phyloP scores from a whole-genome alignment of 2,888 invertebrate species.

The Tetragonula carbonaria region DNA sequence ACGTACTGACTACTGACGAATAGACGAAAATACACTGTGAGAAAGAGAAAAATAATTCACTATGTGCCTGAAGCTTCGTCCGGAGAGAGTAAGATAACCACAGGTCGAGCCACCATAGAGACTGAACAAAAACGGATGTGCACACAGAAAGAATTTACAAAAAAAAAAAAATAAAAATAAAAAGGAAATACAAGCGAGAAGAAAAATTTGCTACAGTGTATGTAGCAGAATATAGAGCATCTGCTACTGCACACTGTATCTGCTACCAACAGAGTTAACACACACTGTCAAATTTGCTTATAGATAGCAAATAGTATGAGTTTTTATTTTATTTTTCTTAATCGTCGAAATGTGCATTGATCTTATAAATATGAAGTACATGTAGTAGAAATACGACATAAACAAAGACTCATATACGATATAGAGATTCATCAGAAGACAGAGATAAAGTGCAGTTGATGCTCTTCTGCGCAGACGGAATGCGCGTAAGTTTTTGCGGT shows the following conservation, averaged over 20 bases:
- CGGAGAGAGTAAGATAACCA: not conserved
- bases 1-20: slow-evolving; percentile 65
- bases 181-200: not conserved
- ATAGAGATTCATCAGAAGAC: not conserved
- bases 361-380: not conserved
- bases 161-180: not conserved
- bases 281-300: not conserved
- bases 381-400: not conserved
- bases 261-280: not conserved
- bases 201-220: not conserved
- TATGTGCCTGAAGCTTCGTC: slow-evolving; percentile 21
- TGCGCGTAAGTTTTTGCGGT: slow-evolving; percentile 4
- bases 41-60: slow-evolving; percentile 54
- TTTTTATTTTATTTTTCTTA: not conserved
- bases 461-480: slow-evolving; percentile 25
- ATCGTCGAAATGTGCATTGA: not conserved
- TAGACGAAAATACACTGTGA: slow-evolving; percentile 51
- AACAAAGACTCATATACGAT: slow-evolving; percentile 9
- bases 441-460: slow-evolving; percentile 15
- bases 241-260: not conserved
- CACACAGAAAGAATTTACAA: not conserved
- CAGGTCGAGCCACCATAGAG: not conserved
- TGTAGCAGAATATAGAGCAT: not conserved
- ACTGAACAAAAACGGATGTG: too few relatives aligned
- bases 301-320: not conserved